Conservation (phyloP, 2,888 invertebrate genomes). For the Dioctria rufipes region DNA sequence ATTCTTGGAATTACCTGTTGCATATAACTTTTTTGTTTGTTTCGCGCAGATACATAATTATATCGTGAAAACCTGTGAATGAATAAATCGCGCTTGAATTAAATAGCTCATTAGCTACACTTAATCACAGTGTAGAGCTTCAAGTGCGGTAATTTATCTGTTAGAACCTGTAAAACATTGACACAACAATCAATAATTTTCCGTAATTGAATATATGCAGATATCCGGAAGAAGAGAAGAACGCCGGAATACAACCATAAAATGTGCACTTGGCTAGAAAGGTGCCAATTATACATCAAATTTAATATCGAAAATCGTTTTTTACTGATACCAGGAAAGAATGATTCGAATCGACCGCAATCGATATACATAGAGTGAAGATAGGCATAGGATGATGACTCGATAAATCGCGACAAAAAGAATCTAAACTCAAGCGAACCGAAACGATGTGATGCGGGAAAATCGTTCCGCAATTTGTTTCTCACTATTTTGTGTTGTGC, state of each 20-base stretch:
- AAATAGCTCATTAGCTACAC: not conserved
- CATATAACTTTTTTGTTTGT: too few relatives aligned
- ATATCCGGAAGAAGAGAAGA: not conserved
- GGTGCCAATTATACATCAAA: conserved; percentile 34
- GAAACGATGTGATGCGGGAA: not conserved
- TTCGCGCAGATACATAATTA: too few relatives aligned
- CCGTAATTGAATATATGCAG: conserved; percentile 39
- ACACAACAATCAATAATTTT: conserved; percentile 21
- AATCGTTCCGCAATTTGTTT: conserved; percentile 26
- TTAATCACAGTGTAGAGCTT: conserved; percentile 7
- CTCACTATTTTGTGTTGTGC: conserved; percentile 22
- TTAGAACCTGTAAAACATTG: conserved; percentile 28
- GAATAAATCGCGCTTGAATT: too few relatives aligned
- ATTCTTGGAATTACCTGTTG: too few relatives aligned
- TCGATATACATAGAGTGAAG: not conserved
- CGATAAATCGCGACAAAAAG: conserved; percentile 34
- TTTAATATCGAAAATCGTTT: conserved; percentile 21
- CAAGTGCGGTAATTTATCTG: conserved; percentile 24
- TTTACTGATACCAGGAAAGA: not conserved
- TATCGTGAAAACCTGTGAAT: too few relatives aligned
- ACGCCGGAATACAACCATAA: conserved; percentile 1
- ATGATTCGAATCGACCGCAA: conserved; percentile 11
- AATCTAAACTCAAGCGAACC: not conserved
- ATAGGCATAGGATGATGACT: conserved; percentile 12
- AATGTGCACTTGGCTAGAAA: not conserved